phyloP scores from a whole-genome alignment of 2,797 vertebrate species.

The Gymnodraco acuticeps region DNA sequence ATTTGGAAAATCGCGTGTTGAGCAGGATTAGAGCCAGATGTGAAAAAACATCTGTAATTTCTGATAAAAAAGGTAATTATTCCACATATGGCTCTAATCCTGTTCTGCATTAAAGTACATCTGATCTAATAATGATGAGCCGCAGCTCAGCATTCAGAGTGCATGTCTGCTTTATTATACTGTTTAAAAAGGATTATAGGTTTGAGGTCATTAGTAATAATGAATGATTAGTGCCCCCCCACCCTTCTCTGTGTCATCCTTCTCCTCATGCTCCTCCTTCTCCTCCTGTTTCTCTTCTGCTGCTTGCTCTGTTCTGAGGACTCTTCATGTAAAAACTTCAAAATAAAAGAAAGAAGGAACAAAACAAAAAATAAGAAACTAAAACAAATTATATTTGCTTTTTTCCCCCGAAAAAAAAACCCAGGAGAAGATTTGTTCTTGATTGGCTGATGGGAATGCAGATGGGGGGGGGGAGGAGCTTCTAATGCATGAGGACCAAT shows the following conservation, averaged over 20 bases:
- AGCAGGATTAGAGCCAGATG: too few relatives aligned
- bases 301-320: constrained; percentile 68
- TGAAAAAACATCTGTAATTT: too few relatives aligned
- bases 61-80: too few relatives aligned
- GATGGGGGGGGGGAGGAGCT: constrained; percentile 34
- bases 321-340: constrained; percentile 69
- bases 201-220: not conserved
- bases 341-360: constrained; percentile 57
- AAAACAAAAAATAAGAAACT: constrained; percentile 31
- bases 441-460: constrained; percentile 46
- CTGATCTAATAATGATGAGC: too few relatives aligned
- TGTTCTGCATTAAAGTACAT: too few relatives aligned
- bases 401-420: not conserved
- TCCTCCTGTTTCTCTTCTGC: constrained; percentile 57
- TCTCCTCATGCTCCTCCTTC: constrained; percentile 69
- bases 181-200: not conserved
- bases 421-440: constrained; percentile 4
- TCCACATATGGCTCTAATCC: too few relatives aligned
- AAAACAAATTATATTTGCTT: constrained; percentile 6
- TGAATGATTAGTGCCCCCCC: constrained; percentile 13
- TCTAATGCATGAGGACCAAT: constrained; percentile 44
- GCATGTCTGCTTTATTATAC: too few relatives aligned
- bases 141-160: too few relatives aligned
- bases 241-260: constrained; percentile 68
- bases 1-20: too few relatives aligned